These are phyloP conservation scores for Sphaerophoria rueppellii DNA, from an alignment of 2,888 invertebrate genomes.

Conservation along the genomic window DNA sequence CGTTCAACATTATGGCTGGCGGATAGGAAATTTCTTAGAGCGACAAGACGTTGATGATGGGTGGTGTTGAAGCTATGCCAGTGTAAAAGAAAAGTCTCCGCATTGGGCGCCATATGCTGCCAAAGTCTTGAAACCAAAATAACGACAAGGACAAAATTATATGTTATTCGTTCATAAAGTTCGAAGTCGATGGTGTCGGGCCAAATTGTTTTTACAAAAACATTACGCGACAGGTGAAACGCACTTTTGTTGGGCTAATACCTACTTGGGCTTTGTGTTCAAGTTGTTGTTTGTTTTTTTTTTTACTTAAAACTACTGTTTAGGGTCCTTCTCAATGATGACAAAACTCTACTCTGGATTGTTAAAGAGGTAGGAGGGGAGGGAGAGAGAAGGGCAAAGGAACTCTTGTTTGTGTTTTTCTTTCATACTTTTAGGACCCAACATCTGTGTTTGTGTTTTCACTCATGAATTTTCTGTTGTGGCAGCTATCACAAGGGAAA, in stretches of 20 bases:
- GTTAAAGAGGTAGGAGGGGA: no score
- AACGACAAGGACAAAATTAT: slow-evolving; percentile 53
- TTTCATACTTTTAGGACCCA: slow-evolving; percentile 62
- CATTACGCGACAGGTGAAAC: slow-evolving; percentile 69
- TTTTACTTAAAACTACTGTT: background rate
- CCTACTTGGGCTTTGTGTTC: no score
- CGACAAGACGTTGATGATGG: slow-evolving; percentile 39
- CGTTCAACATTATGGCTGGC: background rate
- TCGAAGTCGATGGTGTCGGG: slow-evolving; percentile 29
- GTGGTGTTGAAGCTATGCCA: slow-evolving; percentile 3
- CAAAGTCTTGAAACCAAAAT: slow-evolving; percentile 33
- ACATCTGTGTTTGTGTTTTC: slow-evolving; percentile 70
- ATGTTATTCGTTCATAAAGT: slow-evolving; percentile 27
- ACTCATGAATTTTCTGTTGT: slow-evolving; percentile 53
- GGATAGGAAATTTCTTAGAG: slow-evolving; percentile 52
- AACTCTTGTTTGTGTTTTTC: background rate
- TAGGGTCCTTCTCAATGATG: slow-evolving; percentile 2
- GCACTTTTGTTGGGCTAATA: slow-evolving; percentile 46
- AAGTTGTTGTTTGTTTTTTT: slow-evolving; percentile 23
- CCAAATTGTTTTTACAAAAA: slow-evolving; percentile 57
- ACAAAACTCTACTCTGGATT: no score
- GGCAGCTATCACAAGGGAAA: slow-evolving; percentile 47
- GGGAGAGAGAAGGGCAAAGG: slow-evolving; percentile 35
- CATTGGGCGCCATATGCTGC: slow-evolving; percentile 64
- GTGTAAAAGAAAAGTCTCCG: background rate